Conservation (phyloP, 2,888 invertebrate species). For the Girardia tigrina region DNA sequence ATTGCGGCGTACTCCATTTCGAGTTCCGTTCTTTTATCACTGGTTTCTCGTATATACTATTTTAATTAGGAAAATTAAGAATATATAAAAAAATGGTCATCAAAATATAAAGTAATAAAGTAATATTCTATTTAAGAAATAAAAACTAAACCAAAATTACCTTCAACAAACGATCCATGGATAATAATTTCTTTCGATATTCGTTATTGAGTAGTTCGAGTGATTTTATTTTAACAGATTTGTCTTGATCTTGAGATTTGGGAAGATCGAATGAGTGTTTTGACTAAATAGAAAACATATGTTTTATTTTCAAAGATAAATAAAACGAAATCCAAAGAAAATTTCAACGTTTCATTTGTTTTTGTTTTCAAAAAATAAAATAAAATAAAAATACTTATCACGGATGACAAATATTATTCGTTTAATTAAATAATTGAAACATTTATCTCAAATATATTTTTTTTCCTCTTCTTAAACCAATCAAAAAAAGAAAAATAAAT, state of each 20-base stretch:
- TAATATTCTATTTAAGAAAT: background rate
- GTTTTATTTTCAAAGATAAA: no score
- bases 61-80: background rate
- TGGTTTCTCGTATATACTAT: slow-evolving; percentile 16
- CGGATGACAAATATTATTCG: no score
- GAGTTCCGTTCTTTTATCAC: slow-evolving; percentile 19
- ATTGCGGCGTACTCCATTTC: slow-evolving; percentile 9
- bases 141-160: background rate
- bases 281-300: background rate
- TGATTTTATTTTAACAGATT: background rate
- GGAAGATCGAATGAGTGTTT: background rate
- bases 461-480: no score
- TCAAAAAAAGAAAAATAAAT: no score
- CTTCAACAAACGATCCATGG: background rate
- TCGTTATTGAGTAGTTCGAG: background rate
- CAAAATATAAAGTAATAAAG: background rate
- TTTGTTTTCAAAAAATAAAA: no score
- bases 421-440: no score
- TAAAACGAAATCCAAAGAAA: no score
- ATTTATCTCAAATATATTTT: no score
- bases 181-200: background rate
- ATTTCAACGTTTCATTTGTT: no score
- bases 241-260: background rate
- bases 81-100: background rate
- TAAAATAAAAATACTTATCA: no score